These are phyloP conservation scores for Corythornis madagascariensis DNA, from an alignment of 2,113 vertebrate species.

Conservation along the genomic window DNA sequence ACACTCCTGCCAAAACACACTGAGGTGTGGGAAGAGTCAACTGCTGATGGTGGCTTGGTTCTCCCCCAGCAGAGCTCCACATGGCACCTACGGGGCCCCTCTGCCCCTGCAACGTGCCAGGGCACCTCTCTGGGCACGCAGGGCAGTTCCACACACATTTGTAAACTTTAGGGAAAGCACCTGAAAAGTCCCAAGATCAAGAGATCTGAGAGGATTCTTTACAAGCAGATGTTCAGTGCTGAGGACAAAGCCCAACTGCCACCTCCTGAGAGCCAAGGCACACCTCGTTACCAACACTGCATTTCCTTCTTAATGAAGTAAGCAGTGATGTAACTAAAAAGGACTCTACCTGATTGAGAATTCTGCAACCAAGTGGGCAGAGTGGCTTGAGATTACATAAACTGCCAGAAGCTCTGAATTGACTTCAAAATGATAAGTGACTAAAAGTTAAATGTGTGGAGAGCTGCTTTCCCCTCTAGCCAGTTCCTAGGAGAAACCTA, in stretches of 20 bases:
- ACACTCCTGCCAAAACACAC: background rate
- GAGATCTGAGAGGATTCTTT: background rate
- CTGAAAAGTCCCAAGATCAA: background rate
- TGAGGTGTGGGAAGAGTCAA: background rate
- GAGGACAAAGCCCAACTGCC: background rate
- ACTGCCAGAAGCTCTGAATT: slow-evolving; percentile 41
- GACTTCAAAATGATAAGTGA: slow-evolving; percentile 55
- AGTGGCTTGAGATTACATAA: slow-evolving; percentile 23
- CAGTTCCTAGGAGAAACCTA: slow-evolving; percentile 24
- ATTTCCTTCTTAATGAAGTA: slow-evolving; percentile 4
- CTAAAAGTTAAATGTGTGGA: slow-evolving; percentile 31
- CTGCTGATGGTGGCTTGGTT: background rate
- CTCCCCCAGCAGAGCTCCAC: background rate
- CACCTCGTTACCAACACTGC: background rate
- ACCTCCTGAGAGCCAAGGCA: background rate
- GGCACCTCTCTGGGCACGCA: background rate
- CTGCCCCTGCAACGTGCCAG: background rate
- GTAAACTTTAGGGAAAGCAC: background rate
- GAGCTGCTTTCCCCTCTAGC: slow-evolving; percentile 18
- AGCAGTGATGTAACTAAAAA: background rate
- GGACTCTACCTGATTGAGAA: background rate
- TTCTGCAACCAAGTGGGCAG: slow-evolving; percentile 26
- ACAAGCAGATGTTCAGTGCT: background rate
- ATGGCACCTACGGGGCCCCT: background rate
- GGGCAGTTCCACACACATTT: accelerated